Evolutionary conservation across 2,113 vertebrate species (phyloP), one percentile per base, ranked within the genome.

Genomic region (Lepus americanus): DNA sequence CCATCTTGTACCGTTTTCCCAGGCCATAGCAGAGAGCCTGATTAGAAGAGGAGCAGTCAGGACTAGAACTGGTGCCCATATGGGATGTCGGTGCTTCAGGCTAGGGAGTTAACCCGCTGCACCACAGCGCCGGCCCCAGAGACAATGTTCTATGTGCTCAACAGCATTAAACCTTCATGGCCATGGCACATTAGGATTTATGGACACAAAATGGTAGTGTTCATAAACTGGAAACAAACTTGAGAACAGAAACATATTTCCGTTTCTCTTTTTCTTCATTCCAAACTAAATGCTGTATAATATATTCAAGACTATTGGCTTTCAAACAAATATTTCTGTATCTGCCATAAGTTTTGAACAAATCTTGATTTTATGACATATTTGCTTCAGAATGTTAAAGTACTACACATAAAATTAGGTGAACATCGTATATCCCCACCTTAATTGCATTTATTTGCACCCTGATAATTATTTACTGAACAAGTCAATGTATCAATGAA

Each of bases 221-320:
- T 82, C 7, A 29, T 77, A 39, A 79, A 61, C 29, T 0, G 16
- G 16, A 91, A 89, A 16, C 7, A 92, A 72, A 82, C 87, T 78
- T 6, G 27, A 17, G 19, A 88, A 23, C 70, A 0, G 59, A 81
- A 92, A 51, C 2, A 9, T 22, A 72, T 39, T 96, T 92, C 19
- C 1, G n/a, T 90, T 94, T 82, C 14, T 76, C 12, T 90, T 70
- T 11, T 77, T 84, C 55, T 78, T 96, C 31, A 83, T 91, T 90
- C 16, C 9, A 22, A 89, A 53, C 2, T 0, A 59, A 90, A 74
- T 89, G 19, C 27, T 92, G 5, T 3, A 22, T 66, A 31, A 72
- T 94, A 51, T 87, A 79, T 61, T 91, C 25, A 87, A 64, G 31
- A 88, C 59, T 64, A 6, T 74, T 76, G 16, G 1, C 20, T 89